phyloP scores from a whole-genome alignment of 1,140 invertebrate genomes.

The Whitmania pigra region DNA sequence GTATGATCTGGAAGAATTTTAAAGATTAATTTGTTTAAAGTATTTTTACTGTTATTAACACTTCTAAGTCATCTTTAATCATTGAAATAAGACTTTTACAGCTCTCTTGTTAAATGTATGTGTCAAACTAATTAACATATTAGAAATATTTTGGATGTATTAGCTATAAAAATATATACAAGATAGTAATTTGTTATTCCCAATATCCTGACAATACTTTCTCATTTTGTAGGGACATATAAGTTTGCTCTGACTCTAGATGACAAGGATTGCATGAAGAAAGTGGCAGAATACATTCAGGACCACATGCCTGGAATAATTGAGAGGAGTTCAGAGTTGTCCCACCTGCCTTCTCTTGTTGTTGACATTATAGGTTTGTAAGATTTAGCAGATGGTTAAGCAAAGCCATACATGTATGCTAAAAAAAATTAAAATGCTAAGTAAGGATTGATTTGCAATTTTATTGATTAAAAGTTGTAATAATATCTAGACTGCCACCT shows the following conservation, averaged over 20 bases:
- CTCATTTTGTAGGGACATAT: slow-evolving; percentile 11
- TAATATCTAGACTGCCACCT: no score
- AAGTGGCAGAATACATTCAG: slow-evolving; percentile 59
- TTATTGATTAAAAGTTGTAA: no score
- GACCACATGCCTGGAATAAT: slow-evolving; percentile 54
- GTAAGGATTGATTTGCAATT: no score
- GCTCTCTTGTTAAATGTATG: no score
- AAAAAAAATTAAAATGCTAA: no score
- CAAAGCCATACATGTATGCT: no score
- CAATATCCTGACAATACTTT: no score
- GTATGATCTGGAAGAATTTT: slow-evolving; percentile 29
- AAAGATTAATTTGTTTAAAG: neutral
- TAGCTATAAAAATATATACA: no score
- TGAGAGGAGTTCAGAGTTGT: slow-evolving; percentile 46
- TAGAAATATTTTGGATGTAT: no score
- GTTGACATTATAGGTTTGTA: slow-evolving; percentile 43
- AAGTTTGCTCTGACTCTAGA: slow-evolving; percentile 24
- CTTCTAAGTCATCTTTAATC: neutral
- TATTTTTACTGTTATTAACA: neutral
- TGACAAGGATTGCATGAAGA: slow-evolving; percentile 50
- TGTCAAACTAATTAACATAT: no score
- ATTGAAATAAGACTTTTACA: neutral
- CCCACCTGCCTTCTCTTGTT: slow-evolving; percentile 51
- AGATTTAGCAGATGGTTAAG: neutral
- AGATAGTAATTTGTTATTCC: no score